phyloP scores from a whole-genome alignment of 1,140 invertebrate genomes.

The Oncopodura yosiiana region DNA sequence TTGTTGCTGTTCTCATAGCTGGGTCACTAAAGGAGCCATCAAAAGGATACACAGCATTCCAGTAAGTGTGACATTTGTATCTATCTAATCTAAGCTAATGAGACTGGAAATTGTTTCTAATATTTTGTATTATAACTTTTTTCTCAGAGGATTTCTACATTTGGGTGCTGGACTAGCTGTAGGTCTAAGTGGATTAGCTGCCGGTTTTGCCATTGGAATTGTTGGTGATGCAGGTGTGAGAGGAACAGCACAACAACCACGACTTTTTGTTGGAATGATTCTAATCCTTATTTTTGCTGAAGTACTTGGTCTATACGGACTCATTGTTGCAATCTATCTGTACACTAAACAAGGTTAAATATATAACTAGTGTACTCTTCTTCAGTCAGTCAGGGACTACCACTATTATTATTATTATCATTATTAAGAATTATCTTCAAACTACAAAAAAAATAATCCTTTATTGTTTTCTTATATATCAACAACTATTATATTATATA shows the following conservation, averaged over 20 bases:
- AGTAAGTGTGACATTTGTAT: slow-evolving; percentile 56
- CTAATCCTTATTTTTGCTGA: slow-evolving; percentile 99
- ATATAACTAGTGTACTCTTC: no score
- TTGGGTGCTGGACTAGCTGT: slow-evolving; percentile 94
- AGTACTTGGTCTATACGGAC: slow-evolving; percentile 98
- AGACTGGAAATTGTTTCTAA: no score
- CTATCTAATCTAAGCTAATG: no score
- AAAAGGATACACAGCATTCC: slow-evolving; percentile 66
- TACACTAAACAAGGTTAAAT: no score
- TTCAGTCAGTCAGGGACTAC: no score
- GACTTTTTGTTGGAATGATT: slow-evolving; percentile 99
- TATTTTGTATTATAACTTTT: no score
- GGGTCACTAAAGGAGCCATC: slow-evolving; percentile 54
- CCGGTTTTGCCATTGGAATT: slow-evolving; percentile 97
- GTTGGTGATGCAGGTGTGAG: slow-evolving; percentile 97
- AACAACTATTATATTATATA: no score
- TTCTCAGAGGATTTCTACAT: slow-evolving; percentile 90
- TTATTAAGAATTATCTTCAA: no score
- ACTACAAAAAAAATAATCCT: no score
- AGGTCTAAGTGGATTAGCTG: slow-evolving; percentile 92
- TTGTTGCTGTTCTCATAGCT: slow-evolving; percentile 95
- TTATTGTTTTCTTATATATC: no score
- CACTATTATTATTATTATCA: no score
- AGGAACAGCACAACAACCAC: slow-evolving; percentile 96
- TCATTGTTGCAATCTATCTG: slow-evolving; percentile 97